Evolutionary conservation across 1,140 invertebrate species (phyloP), one percentile per base, ranked within the genome.

Genomic region (Tachypleus tridentatus): DNA sequence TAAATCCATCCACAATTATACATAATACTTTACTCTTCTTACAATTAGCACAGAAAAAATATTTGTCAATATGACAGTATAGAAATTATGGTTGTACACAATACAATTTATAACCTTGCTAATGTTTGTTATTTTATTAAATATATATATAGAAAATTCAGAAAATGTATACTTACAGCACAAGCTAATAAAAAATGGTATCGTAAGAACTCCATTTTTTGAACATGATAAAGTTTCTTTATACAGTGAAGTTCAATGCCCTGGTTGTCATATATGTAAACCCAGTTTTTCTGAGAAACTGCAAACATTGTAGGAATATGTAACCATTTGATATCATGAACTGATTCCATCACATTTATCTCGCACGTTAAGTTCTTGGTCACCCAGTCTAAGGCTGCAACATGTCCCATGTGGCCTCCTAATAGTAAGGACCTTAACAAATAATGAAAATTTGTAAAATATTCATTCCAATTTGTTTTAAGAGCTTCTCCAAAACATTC

Each of bases 301-400:
- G 97, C 97, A 80, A 93, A 92, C 91, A 99, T 93, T 29, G 90
- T 96, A 79, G 98, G 94, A 60, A 91, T 80, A 77, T 99, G 97
- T 5, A 99, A 78, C 70, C 70, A 74, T 82, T 79, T 79, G 1
- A 98, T 84, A 82, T 97, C 96, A 75, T 89, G 85, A 56, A 98
- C 83, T 60, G 88, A 87, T 80, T 99, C 97, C 89, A 93, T 96
- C 3, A 96, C 93, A 82, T 98, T 98, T 7, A 97, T 87, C 83
- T 99, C 97, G 81, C 90, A 98, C 61, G 88, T 81, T 51, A 99
- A 78, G 71, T 87, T 87, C 80, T 99, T 99, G 3, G 93, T 96
- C 6, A 97, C 81, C 97, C 97, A 99, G 77, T 99, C 96, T 74
- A 99, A 87, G 8, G 92, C 88, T 62, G 96, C 95, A 9, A 99